Evolutionary conservation across 37 sponge, comb jelly and placozoan species (phyloP).

Genomic region (Tethya wilhelma): DNA sequence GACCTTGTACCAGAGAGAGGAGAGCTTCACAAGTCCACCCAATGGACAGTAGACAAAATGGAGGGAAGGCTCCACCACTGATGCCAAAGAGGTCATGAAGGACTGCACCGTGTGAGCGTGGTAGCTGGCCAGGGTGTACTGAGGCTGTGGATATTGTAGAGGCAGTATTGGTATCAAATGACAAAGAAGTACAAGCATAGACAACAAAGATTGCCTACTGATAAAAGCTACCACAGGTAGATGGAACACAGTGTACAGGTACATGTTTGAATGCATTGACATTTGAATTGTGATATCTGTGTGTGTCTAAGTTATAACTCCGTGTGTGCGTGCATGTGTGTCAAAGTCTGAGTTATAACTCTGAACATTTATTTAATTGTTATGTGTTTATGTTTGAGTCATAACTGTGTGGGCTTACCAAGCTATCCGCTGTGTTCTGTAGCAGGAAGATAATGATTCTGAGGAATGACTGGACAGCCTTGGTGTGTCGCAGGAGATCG

Average conservation of each 20-base stretch:
- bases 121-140: constrained; percentile 22
- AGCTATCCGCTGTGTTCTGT: not conserved
- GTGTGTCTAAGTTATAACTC: too few species aligned
- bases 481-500: constrained; percentile 26
- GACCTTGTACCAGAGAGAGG: constrained; percentile 33
- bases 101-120: constrained; percentile 19
- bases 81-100: constrained; percentile 21
- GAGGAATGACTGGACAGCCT: constrained; percentile 14
- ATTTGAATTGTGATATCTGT: too few species aligned
- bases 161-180: too few species aligned
- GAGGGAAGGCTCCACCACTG: constrained; percentile 10
- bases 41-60: constrained; percentile 39
- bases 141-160: too few species aligned
- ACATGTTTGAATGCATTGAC: too few species aligned
- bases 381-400: too few species aligned
- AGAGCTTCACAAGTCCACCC: constrained; percentile 41
- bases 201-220: too few species aligned
- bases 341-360: too few species aligned
- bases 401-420: not conserved
- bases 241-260: too few species aligned
- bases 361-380: too few species aligned
- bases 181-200: too few species aligned
- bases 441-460: constrained; percentile 8
- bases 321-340: not conserved
- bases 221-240: too few species aligned